Percentiles rank a stretch among this genome's conserved stretches.
These are phyloP conservation scores for Hydrotaea diabolus DNA, from an alignment of 2,888 invertebrate genomes.

Conservation along the genomic window DNA sequence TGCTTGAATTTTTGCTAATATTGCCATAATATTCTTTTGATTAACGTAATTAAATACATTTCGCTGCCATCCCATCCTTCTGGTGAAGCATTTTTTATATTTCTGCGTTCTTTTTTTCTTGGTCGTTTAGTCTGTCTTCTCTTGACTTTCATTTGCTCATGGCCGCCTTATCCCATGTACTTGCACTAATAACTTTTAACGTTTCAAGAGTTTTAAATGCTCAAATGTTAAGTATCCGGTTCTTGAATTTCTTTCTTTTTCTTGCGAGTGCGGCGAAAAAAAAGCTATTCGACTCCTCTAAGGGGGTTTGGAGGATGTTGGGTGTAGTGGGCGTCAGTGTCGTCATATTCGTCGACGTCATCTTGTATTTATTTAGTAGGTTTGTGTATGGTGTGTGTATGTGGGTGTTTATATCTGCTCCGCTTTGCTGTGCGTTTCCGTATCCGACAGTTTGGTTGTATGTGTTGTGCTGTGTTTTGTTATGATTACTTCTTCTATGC, in stretches of 20 bases:
- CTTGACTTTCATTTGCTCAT: slow-evolving; percentile 4
- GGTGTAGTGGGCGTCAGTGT: neutral
- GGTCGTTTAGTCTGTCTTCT: neutral
- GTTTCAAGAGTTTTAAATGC: slow-evolving; percentile 23
- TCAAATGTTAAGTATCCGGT: slow-evolving; percentile 56
- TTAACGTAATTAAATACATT: slow-evolving; percentile 54
- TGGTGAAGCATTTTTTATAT: neutral
- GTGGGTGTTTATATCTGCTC: neutral
- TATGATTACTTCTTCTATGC: slow-evolving; percentile 23
- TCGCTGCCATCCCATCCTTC: slow-evolving; percentile 16
- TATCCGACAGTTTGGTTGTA: slow-evolving; percentile 44
- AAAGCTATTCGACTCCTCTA: neutral
- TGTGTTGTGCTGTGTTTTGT: slow-evolving; percentile 25
- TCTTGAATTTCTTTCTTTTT: slow-evolving; percentile 37
- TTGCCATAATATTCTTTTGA: slow-evolving; percentile 53
- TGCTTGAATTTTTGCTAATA: slow-evolving; percentile 5
- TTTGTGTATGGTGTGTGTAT: neutral
- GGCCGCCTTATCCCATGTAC: neutral
- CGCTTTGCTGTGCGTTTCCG: slow-evolving; percentile 45
- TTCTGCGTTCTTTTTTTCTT: neutral
- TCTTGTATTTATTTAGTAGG: neutral
- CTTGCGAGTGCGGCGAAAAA: neutral
- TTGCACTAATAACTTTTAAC: slow-evolving; percentile 20
- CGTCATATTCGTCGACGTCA: slow-evolving; percentile 23
- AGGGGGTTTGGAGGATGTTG: too few species aligned